A percentile compares a stretch with the other conserved stretches of the same genome.
phyloP scores from a whole-genome alignment of 2,797 vertebrate species.

The Enoplosus armatus region DNA sequence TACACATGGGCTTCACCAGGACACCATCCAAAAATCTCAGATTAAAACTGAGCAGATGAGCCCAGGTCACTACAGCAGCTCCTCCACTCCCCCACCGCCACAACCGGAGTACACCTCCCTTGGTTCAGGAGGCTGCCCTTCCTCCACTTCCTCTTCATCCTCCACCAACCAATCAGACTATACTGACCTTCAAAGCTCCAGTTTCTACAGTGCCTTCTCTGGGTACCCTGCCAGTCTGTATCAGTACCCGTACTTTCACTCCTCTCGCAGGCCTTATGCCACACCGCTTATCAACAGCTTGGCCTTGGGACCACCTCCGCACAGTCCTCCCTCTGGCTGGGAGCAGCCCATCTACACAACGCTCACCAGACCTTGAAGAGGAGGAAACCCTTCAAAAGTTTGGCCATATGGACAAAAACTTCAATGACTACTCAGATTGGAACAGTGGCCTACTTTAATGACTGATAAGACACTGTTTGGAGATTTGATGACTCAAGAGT shows the following conservation, averaged over 20 bases:
- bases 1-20: constrained; percentile 60
- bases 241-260: constrained; percentile 92
- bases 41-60: constrained; percentile 94
- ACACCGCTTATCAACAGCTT: constrained; percentile 89
- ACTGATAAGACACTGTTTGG: not conserved
- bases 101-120: constrained; percentile 82
- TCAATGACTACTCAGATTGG: not conserved
- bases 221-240: constrained; percentile 90
- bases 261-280: constrained; percentile 88
- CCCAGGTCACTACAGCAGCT: constrained; percentile 87
- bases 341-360: constrained; percentile 92
- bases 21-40: constrained; percentile 81
- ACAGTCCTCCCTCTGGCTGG: constrained; percentile 90
- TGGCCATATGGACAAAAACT: not conserved
- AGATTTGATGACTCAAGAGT: not conserved
- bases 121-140: constrained; percentile 61
- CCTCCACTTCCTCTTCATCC: constrained; percentile 75
- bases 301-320: constrained; percentile 86
- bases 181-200: constrained; percentile 89
- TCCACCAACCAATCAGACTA: constrained; percentile 88
- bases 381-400: not conserved
- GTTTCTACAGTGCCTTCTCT: constrained; percentile 89
- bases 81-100: constrained; percentile 81
- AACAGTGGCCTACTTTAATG: not conserved
- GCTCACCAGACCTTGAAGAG: constrained; percentile 86